Percentiles rank a stretch among this genome's conserved stretches.
These are phyloP conservation scores for Dolichotis patagonum DNA, from an alignment of 2,113 vertebrate species.

Conservation along the genomic window DNA sequence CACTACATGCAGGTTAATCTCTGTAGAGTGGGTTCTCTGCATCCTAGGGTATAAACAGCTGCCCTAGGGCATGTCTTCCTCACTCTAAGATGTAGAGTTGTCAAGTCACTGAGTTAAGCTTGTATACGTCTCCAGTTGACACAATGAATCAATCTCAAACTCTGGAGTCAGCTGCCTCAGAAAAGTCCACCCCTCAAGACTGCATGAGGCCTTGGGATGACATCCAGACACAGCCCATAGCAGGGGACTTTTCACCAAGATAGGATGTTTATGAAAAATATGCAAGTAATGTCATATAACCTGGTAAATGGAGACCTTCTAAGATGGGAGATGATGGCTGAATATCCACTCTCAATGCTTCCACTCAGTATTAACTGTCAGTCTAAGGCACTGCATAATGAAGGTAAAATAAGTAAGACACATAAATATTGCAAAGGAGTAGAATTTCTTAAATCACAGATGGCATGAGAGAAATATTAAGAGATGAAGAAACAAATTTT, in stretches of 20 bases:
- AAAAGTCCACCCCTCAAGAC: background rate
- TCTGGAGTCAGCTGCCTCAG: background rate
- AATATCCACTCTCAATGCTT: background rate
- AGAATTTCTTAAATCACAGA: background rate
- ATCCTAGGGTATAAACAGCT: too few relatives aligned
- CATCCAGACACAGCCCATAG: background rate
- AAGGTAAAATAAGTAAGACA: background rate
- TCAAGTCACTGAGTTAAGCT: background rate
- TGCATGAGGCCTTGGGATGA: background rate
- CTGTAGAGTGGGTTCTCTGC: background rate
- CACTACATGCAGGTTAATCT: background rate
- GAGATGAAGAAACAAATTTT: background rate
- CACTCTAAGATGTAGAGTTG: background rate
- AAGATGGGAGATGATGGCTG: background rate
- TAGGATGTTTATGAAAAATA: background rate
- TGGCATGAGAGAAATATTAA: background rate
- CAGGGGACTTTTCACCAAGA: background rate
- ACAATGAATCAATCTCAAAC: background rate
- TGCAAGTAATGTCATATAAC: background rate
- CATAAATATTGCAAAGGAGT: background rate
- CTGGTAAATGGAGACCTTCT: background rate
- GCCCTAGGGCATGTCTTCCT: too few relatives aligned
- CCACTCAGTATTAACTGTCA: background rate
- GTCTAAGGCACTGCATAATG: background rate
- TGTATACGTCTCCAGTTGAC: background rate